Conservation (phyloP, 92 coral and sea anemone genomes). For the Paragorgia papillata region DNA sequence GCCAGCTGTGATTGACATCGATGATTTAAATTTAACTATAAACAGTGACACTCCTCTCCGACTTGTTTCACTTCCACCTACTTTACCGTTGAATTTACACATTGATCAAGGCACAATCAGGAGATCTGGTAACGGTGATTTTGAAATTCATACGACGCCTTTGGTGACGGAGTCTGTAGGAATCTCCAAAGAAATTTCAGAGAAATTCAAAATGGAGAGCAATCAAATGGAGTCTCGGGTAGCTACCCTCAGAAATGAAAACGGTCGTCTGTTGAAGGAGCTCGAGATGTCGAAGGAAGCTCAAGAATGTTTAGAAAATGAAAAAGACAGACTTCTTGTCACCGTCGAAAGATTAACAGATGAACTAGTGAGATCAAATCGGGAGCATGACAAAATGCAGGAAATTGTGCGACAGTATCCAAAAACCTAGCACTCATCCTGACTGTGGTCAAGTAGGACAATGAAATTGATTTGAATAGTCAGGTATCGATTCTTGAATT, state of each 20-base stretch:
- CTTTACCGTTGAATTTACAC: constrained; percentile 81
- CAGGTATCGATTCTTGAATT: no score
- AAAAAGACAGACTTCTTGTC: constrained; percentile 80
- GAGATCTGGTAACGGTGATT: constrained; percentile 69
- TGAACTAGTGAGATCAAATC: constrained; percentile 86
- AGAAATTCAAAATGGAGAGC: constrained; percentile 67
- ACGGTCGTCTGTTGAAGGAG: constrained; percentile 78
- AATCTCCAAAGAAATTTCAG: constrained; percentile 37
- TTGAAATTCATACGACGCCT: constrained; percentile 56
- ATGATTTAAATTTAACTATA: constrained; percentile 66
- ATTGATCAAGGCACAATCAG: constrained; percentile 68
- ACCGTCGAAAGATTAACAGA: constrained; percentile 84
- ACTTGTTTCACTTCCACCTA: constrained; percentile 76
- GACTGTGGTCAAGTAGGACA: no score
- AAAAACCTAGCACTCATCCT: no score
- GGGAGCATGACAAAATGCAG: constrained; percentile 85
- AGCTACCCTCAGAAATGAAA: constrained; percentile 67
- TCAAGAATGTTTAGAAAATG: constrained; percentile 74
- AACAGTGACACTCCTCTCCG: constrained; percentile 76
- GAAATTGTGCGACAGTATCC: no score
- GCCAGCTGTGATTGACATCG: constrained; percentile 76
- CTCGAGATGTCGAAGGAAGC: constrained; percentile 82
- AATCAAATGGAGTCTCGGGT: constrained; percentile 76
- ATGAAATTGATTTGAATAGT: no score
- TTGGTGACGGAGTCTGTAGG: no score